phyloP scores from a whole-genome alignment of 2,888 invertebrate species.

The Xestobium rufovillosum region DNA sequence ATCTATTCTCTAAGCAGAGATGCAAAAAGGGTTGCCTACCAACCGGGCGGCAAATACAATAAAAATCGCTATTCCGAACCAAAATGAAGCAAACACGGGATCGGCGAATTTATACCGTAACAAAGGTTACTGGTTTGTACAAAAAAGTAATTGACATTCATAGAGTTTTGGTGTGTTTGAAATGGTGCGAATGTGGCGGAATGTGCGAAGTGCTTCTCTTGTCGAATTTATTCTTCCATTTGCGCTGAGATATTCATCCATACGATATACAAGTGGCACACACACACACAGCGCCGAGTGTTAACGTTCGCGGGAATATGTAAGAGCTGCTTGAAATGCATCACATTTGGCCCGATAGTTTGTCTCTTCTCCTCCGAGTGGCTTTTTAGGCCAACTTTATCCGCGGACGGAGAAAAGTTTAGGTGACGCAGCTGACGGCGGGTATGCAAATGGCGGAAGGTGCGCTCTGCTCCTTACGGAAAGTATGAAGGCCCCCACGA shows the following conservation, averaged over 20 bases:
- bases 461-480: constrained; percentile 29
- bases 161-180: no score
- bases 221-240: no score
- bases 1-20: no score
- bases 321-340: constrained; percentile 41
- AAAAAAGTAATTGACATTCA: no score
- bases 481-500: constrained; percentile 26
- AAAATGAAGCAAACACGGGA: no score
- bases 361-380: constrained; percentile 41
- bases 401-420: constrained; percentile 41
- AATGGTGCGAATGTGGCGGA: no score
- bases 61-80: no score
- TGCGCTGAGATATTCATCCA: constrained; percentile 37
- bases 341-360: constrained; percentile 43
- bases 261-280: constrained; percentile 32
- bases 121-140: no score
- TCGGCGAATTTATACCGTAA: no score
- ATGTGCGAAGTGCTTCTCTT: no score
- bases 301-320: constrained; percentile 32
- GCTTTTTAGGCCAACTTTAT: constrained; percentile 42
- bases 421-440: constrained; percentile 49
- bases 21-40: no score
- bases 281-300: constrained; percentile 7
- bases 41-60: no score
- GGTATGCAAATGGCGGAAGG: constrained; percentile 46